Evolutionary conservation across 2,797 vertebrate genomes (phyloP), one percentile per base, ranked within the genome.

Genomic region (Centropyge bicolor): DNA sequence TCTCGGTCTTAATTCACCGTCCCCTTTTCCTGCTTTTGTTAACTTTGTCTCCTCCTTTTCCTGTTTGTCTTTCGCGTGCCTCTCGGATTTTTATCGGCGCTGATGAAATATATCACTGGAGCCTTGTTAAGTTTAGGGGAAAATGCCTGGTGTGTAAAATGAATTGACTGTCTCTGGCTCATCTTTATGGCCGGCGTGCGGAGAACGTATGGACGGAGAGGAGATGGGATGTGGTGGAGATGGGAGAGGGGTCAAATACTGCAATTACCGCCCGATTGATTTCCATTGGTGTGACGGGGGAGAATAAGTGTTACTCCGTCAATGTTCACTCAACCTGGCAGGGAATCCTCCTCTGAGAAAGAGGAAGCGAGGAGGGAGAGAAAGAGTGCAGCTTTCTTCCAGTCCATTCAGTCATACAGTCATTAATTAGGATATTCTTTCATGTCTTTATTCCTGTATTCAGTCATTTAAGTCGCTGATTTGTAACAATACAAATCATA

Each of bases 251-350:
- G 92, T 93, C 92, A 94, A 94, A 93, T 89, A 93, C 92, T 87
- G 92, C 92, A 94, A 94, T 95, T 95, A 95, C 93, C 66, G 62
- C 81, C 87, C 88, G 76, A 95, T 95, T 94, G 95, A 95, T 95
- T 95, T 95, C 93, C 93, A 94, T 82, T 94, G 93, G 91, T 88
- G 91, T 92, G 92, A 92, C 84, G 84, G 89, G 89, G 88, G 88
- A 93, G 86, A 91, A 93, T 90, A 90, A 92, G 92, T 92, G 93
- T 94, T 95, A 90, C 93, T 93, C 83, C 85, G 82, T 94, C 94
- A 93, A 91, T 93, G 92, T 92, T 93, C 93, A 92, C 89, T 94
- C 90, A 90, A 87, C 82, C 90, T 85, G 80, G 86, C 85, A 86
- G 85, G 80, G 74, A 87, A 86, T 80, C 87, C 86, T 92, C 88